Base-by-base conservation (phyloP, 2,888 invertebrate species). In the Drosophila conformis region DNA sequence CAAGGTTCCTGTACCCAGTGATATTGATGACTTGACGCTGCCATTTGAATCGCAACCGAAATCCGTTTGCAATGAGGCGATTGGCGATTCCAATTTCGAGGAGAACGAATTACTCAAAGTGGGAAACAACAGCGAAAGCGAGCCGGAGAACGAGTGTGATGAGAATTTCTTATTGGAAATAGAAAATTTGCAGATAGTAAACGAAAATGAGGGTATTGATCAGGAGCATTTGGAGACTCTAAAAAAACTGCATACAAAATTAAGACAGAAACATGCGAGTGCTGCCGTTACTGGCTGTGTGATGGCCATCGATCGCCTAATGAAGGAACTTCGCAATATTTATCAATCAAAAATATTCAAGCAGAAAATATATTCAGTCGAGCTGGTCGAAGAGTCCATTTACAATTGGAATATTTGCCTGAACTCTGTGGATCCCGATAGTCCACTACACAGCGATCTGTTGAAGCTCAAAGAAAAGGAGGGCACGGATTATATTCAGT, bases 331-430 rank as follows among this genome's bases (percentile, higher is more conserved):
- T 62, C 95, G 98, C 88, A 99, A 99, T 93, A 99, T 99, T 92
- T 99, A 99, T 94, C 96, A 98, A 92, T 99, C 99, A 65, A 98
- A 98, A 93, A 98, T 98, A 87, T 99, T 98, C 94, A 99, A 99
- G 94, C 98, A 95, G 91, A 95, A 96, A 91, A 96, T 96, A 95
- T 96, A 96, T 93, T 95, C 96, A 92, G 96, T 96, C 93, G 99
- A 99, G 94, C 95, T 99, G 94, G 97, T 99, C 83, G 98, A 98
- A 93, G 99, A 99, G 94, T 98, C 98, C 83, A 95, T 99, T 82
- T 99, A 99, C 93, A 99, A 99, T 93, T 99, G 99, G 99, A 98
- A 99, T 94, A 97, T 99, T 89, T 96, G 98, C 91, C 95, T 99
- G 92, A 97, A 97, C 94, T 97, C 97, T 67, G 99, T 99, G 56